These are phyloP conservation scores for Cheiracanthium punctorium DNA, from an alignment of 2,888 invertebrate species.

Conservation along the genomic window DNA sequence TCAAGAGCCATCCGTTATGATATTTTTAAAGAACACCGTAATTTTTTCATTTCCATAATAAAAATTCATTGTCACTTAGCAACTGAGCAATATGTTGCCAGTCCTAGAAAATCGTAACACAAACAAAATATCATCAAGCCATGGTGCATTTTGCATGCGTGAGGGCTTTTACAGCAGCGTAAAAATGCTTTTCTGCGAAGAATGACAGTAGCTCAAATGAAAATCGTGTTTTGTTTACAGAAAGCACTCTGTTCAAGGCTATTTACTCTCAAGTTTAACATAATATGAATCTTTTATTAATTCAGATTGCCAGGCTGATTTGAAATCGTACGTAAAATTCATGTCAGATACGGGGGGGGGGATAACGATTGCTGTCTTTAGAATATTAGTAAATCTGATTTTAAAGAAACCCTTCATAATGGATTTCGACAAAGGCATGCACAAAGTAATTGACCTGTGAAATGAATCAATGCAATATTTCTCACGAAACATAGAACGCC, in stretches of 20 bases:
- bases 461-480: too few species aligned
- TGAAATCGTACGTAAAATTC: too few species aligned
- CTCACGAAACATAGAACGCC: too few species aligned
- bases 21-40: too few species aligned
- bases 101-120: not conserved
- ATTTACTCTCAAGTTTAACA: not conserved
- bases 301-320: not conserved
- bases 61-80: not conserved
- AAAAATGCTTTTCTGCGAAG: not conserved
- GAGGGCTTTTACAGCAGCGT: not conserved
- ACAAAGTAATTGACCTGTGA: too few species aligned
- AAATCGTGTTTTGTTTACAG: not conserved
- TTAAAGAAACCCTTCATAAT: too few species aligned
- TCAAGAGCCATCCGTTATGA: too few species aligned
- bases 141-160: not conserved
- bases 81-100: not conserved
- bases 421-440: too few species aligned
- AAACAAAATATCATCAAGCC: not conserved
- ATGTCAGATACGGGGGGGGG: too few species aligned
- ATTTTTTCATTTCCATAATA: too few species aligned
- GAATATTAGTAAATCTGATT: too few species aligned
- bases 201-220: not conserved
- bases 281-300: not conserved
- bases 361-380: too few species aligned
- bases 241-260: not conserved